Percentiles rank a stretch among this genome's conserved stretches.
These are phyloP conservation scores for Boulengeromyrus knoepffleri DNA, from an alignment of 2,113 vertebrate species.

Conservation along the genomic window DNA sequence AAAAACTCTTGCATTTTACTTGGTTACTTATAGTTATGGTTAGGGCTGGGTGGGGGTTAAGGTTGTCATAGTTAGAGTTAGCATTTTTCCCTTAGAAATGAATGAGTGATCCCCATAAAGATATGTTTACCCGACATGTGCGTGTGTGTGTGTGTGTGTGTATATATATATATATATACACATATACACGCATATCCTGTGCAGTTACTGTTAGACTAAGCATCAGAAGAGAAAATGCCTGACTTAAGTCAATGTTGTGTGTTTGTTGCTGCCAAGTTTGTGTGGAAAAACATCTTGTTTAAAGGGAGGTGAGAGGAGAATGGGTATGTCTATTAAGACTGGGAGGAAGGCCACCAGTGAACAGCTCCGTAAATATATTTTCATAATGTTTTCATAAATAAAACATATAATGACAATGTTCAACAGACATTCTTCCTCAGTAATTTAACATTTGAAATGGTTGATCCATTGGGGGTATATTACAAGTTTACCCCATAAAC, in stretches of 20 bases:
- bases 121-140: too few relatives aligned
- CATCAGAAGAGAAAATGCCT: background rate
- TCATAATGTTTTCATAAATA: background rate
- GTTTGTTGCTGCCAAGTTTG: background rate
- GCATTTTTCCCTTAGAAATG: too few relatives aligned
- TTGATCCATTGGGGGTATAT: background rate
- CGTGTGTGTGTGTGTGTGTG: too few relatives aligned
- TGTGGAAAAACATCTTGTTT: background rate
- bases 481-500: background rate
- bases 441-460: background rate
- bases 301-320: background rate
- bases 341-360: background rate
- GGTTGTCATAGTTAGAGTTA: too few relatives aligned
- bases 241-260: background rate
- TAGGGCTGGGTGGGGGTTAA: too few relatives aligned
- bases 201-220: too few relatives aligned
- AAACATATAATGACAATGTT: background rate
- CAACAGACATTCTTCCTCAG: background rate
- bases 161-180: too few relatives aligned
- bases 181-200: too few relatives aligned
- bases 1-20: too few relatives aligned
- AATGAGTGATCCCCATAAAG: too few relatives aligned
- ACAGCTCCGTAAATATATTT: background rate
- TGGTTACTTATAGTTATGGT: too few relatives aligned
- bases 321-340: background rate